These are phyloP conservation scores for Helicoverpa assulta DNA, from an alignment of 2,888 invertebrate species.

Conservation along the genomic window DNA sequence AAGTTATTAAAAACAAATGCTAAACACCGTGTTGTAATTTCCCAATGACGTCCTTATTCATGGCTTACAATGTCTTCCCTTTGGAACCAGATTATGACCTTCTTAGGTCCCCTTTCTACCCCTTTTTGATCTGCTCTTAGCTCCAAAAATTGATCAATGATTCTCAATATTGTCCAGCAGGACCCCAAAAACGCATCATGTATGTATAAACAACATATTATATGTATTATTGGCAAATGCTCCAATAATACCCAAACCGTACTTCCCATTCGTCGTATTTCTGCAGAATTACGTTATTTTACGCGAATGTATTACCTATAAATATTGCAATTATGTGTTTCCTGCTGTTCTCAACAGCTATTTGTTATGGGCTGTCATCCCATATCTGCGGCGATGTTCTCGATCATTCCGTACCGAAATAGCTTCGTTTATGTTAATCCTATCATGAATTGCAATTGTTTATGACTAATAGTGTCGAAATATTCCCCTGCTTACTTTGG, in stretches of 20 bases:
- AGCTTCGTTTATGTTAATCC: constrained; percentile 69
- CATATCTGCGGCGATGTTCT: constrained; percentile 31
- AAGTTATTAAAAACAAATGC: constrained; percentile 47
- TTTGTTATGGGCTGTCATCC: constrained; percentile 49
- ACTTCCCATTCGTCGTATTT: constrained; percentile 22
- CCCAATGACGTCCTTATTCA: neutral
- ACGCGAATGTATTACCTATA: constrained; percentile 19
- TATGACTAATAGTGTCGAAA: constrained; percentile 60
- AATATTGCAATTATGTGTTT: constrained; percentile 48
- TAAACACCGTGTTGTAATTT: constrained; percentile 17
- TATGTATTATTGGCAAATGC: constrained; percentile 26
- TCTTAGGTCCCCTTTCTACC: neutral
- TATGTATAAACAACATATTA: neutral
- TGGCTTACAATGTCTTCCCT: neutral
- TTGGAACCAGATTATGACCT: neutral
- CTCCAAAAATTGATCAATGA: too few species aligned
- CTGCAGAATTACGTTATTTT: constrained; percentile 24
- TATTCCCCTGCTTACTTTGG: constrained; percentile 60
- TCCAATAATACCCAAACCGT: constrained; percentile 6
- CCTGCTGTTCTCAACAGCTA: constrained; percentile 38
- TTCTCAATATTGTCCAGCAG: too few species aligned
- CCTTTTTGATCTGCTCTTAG: too few species aligned
- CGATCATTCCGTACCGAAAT: constrained; percentile 62
- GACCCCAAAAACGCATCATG: too few species aligned
- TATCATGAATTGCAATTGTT: constrained; percentile 71